Evolutionary conservation across 1,140 invertebrate genomes (phyloP), one percentile per base, ranked within the genome.

Genomic region (Euglossa dilemma): DNA sequence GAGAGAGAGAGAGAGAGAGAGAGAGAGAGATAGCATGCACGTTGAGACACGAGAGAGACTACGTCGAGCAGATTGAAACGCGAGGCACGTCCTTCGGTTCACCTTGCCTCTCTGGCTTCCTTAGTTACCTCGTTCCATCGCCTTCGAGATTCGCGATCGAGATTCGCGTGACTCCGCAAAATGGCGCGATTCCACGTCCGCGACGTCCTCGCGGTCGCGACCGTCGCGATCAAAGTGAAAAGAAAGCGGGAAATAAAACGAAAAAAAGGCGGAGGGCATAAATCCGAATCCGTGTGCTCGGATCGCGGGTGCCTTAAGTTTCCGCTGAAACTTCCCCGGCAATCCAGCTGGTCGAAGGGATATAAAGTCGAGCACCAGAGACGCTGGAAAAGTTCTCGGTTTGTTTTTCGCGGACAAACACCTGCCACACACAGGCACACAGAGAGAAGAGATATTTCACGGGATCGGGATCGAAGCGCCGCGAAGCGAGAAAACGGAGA

Each of bases 381-480:
- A 84, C 25, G 50, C n/a, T 77, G 61, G 61, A 70, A 85, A 87
- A 87, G 78, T 87, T 88, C 59, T 82, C 28, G 83, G 87, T 90
- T 89, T 90, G 85, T 89, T 91, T 91, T 90, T 88, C 80, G 57
- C 79, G 86, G 85, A 86, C 86, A 90, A 90, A 91, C 85, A 85
- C 75, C 81, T 70, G 67, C 66, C 45, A n/a, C n/a, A n/a, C n/a
- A n/a, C n/a, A n/a, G n/a, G n/a, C n/a, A n/a, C n/a, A n/a, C n/a
- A n/a, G n/a, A n/a, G n/a, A n/a, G n/a, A 63, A 84, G 85, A 76
- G 70, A 63, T 70, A 84, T 83, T 73, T 85, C 70, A 72, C 77
- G 74, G 66, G 59, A 66, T 28, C 12, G 52, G 36, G 66, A 36
- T 47, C 54, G 64, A 82, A 71, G 83, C 36, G 67, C 70, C 63